A percentile compares a stretch with the other conserved stretches of the same genome.
These are phyloP conservation scores for Poeciliopsis prolifica DNA, from an alignment of 2,113 vertebrate genomes.

Conservation along the genomic window DNA sequence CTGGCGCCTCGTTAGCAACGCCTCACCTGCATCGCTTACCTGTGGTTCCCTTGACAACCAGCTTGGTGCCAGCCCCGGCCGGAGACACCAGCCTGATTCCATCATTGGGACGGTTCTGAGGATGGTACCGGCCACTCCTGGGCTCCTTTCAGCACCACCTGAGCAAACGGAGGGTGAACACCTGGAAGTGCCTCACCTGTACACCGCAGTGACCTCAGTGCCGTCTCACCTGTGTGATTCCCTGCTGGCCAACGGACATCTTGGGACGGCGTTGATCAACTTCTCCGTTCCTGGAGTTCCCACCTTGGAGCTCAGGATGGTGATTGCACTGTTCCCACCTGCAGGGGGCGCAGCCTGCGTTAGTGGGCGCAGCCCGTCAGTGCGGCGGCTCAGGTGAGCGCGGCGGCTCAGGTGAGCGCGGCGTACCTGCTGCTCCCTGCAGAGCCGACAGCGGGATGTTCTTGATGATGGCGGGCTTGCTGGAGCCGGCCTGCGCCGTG, in stretches of 20 bases:
- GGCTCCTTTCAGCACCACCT: constrained; percentile 92
- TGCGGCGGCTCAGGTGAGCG: too few relatives aligned
- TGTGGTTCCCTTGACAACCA: constrained; percentile 92
- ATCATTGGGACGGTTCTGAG: constrained; percentile 89
- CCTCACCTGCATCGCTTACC: constrained; percentile 69
- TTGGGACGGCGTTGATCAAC: constrained; percentile 90
- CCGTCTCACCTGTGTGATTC: constrained; percentile 87
- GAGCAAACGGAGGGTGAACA: background rate
- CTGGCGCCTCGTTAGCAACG: background rate
- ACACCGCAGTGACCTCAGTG: too few relatives aligned
- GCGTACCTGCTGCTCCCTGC: constrained; percentile 78
- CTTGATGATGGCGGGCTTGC: constrained; percentile 91
- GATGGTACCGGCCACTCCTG: constrained; percentile 91
- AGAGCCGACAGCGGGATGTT: constrained; percentile 91
- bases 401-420: background rate
- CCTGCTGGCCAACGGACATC: constrained; percentile 86
- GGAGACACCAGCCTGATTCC: constrained; percentile 89
- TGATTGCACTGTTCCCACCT: constrained; percentile 90
- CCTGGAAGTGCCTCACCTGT: background rate
- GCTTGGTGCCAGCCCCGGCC: constrained; percentile 84
- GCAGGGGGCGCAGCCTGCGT: constrained; percentile 19
- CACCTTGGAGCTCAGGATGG: constrained; percentile 90
- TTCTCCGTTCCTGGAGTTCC: constrained; percentile 90
- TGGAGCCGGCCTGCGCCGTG: constrained; percentile 85
- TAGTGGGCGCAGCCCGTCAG: too few relatives aligned